A percentile compares a stretch with the other conserved stretches of the same genome.
Evolutionary conservation across 2,113 vertebrate species (phyloP).

Genomic region (Myotis brandtii): DNA sequence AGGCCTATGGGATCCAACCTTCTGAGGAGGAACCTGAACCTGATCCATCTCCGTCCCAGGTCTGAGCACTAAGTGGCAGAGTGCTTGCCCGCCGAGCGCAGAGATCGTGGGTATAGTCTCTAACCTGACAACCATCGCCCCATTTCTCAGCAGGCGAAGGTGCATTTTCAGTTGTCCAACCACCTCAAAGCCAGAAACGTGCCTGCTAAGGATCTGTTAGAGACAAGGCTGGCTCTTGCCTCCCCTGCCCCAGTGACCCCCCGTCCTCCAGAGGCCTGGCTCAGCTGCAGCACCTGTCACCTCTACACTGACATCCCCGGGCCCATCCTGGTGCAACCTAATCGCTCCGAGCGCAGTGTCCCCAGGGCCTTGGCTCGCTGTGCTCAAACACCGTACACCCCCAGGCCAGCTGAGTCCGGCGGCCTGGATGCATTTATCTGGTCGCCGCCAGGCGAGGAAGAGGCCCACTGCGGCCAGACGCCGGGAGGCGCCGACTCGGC

Average conservation of each 20-base stretch:
- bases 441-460: conserved; percentile 40
- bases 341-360: neutral
- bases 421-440: neutral
- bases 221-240: neutral
- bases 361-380: conserved; percentile 9
- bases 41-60: accelerated
- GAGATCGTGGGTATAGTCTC: neutral
- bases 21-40: accelerated
- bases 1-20: neutral
- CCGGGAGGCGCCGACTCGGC: neutral
- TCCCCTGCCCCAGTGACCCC: neutral
- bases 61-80: no score
- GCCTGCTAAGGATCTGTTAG: neutral
- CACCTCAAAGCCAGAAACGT: neutral
- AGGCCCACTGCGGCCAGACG: neutral
- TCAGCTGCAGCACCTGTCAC: neutral
- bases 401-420: conserved; percentile 24
- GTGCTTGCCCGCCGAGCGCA: neutral
- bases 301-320: neutral
- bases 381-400: neutral
- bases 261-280: neutral
- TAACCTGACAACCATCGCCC: neutral
- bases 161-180: neutral
- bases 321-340: neutral
- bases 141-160: neutral